These are phyloP conservation scores for Marronus borbonicus DNA, from an alignment of 2,888 invertebrate species.

Conservation along the genomic window DNA sequence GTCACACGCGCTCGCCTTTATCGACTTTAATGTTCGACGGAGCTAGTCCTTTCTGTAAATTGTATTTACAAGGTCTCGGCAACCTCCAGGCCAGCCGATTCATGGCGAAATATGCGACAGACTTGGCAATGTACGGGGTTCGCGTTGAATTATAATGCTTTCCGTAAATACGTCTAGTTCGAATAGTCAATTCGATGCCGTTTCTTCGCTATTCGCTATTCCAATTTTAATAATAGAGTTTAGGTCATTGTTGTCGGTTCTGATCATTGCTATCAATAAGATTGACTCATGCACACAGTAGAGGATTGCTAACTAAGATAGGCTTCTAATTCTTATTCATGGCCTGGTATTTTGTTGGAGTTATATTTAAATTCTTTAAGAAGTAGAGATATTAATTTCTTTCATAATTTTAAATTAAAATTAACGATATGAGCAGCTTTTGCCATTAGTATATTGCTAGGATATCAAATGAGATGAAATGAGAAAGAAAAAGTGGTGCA, in stretches of 20 bases:
- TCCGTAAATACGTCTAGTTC: conserved; percentile 49
- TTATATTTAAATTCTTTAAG: too few relatives aligned
- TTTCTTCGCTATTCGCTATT: too few relatives aligned
- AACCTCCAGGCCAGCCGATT: conserved; percentile 48
- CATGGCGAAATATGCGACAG: conserved; percentile 51
- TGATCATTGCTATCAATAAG: conserved; percentile 15
- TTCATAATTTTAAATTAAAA: too few relatives aligned
- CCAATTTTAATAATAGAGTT: conserved; percentile 20
- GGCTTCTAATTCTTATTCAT: neutral
- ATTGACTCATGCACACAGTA: neutral
- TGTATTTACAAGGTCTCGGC: conserved; percentile 50
- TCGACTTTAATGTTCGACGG: conserved; percentile 20
- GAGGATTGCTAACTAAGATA: neutral
- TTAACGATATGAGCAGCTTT: too few relatives aligned
- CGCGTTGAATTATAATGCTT: conserved; percentile 52
- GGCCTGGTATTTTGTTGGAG: too few relatives aligned
- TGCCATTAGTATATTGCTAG: too few relatives aligned
- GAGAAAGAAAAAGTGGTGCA: too few relatives aligned
- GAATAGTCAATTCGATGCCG: conserved; percentile 7
- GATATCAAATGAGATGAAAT: too few relatives aligned
- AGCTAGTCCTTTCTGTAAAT: conserved; percentile 46
- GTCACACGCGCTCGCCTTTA: conserved; percentile 10
- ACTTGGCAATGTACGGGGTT: conserved; percentile 51
- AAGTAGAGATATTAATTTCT: too few relatives aligned
- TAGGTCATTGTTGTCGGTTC: neutral